phyloP scores from a whole-genome alignment of 2,113 vertebrate genomes.

The Syngnathus typhle region DNA sequence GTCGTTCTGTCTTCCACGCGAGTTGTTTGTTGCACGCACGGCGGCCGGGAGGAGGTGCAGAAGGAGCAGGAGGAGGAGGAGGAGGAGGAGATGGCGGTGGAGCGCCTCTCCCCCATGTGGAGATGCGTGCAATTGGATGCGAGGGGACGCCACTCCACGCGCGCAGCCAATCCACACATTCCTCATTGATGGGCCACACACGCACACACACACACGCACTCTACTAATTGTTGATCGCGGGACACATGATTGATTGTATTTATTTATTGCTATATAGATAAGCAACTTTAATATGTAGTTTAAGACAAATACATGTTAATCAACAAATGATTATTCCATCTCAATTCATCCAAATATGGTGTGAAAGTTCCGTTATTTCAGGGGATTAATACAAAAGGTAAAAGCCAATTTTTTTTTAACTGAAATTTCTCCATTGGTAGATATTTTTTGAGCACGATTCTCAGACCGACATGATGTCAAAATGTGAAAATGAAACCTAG shows the following conservation, averaged over 20 bases:
- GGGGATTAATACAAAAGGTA: too few relatives aligned
- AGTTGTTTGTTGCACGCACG: not conserved
- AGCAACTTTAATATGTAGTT: too few relatives aligned
- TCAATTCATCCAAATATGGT: too few relatives aligned
- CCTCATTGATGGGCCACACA: not conserved
- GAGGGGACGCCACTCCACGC: not conserved
- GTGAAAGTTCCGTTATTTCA: too few relatives aligned
- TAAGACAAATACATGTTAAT: too few relatives aligned
- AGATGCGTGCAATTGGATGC: not conserved
- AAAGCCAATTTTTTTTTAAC: too few relatives aligned
- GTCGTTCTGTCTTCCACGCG: not conserved
- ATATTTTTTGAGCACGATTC: too few relatives aligned
- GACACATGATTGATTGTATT: too few relatives aligned
- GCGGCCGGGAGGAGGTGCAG: not conserved
- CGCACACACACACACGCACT: not conserved
- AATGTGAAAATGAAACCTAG: not conserved
- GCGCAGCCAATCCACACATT: not conserved
- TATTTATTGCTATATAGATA: too few relatives aligned
- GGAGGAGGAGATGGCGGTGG: not conserved
- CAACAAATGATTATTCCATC: too few relatives aligned
- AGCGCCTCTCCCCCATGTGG: not conserved
- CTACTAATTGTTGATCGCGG: not conserved
- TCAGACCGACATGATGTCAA: too few relatives aligned
- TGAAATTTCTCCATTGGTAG: too few relatives aligned
- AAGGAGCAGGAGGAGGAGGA: not conserved